Evolutionary conservation across 2,888 invertebrate genomes (phyloP).

Genomic region (Xestia sexstrigata): DNA sequence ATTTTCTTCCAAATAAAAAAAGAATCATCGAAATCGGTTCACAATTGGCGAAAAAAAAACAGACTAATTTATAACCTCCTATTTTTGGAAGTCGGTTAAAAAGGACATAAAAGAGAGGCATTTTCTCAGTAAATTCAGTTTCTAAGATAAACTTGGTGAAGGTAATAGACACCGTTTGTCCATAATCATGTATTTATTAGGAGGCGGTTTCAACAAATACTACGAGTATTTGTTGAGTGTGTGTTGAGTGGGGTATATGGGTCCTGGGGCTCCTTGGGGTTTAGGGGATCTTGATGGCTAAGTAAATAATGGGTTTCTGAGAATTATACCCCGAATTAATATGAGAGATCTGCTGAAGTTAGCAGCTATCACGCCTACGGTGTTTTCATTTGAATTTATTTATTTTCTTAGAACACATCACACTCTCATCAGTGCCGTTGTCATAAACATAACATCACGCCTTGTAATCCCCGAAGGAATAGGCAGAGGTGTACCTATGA

Average conservation of each 20-base stretch:
- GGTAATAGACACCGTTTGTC: conserved; percentile 80
- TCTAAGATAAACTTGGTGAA: conserved; percentile 75
- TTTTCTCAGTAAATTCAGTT: conserved; percentile 75
- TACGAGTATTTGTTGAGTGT: too few species aligned
- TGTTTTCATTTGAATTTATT: background rate
- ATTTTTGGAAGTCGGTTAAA: too few species aligned
- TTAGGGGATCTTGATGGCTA: conserved; percentile 19
- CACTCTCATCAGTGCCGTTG: background rate
- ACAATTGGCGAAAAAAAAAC: too few species aligned
- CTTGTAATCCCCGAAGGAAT: too few species aligned
- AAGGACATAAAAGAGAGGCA: conserved; percentile 73
- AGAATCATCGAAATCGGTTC: too few species aligned
- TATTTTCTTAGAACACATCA: background rate
- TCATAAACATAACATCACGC: too few species aligned
- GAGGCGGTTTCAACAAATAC: conserved; percentile 56
- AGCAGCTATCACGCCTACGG: background rate
- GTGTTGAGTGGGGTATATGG: conserved; percentile 28
- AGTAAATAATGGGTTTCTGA: conserved; percentile 25
- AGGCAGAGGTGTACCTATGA: too few species aligned
- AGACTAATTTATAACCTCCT: too few species aligned
- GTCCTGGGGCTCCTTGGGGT: background rate
- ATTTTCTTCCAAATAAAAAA: too few species aligned
- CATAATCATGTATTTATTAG: conserved; percentile 82
- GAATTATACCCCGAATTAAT: background rate
- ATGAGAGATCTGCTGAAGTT: background rate